These are phyloP conservation scores for Anisognathus igniventris DNA, from an alignment of 2,797 vertebrate genomes.

Conservation along the genomic window DNA sequence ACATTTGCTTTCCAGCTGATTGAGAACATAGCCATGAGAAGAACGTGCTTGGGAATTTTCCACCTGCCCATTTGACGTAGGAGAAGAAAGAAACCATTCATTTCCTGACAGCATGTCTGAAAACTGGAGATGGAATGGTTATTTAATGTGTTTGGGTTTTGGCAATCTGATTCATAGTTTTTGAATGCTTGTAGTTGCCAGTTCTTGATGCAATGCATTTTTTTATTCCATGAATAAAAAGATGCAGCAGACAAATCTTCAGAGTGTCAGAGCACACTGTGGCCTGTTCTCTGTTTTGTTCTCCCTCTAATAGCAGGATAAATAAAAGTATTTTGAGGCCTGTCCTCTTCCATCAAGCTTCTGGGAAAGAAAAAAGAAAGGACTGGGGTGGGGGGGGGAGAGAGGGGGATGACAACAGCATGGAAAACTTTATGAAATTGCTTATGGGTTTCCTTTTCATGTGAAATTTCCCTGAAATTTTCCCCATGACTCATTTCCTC, in stretches of 20 bases:
- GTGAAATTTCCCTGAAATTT: constrained; percentile 46
- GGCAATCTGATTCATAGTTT: constrained; percentile 2
- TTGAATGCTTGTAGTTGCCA: constrained; percentile 5
- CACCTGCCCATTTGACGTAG: constrained; percentile 13
- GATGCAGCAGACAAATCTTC: background rate
- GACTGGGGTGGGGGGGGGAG: accelerated
- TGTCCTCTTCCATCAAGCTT: background rate
- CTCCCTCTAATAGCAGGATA: background rate
- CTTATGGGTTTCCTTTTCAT: constrained; percentile 42
- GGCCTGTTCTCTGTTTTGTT: background rate
- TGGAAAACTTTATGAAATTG: constrained; percentile 50
- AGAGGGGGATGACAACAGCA: background rate
- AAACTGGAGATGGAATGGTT: constrained; percentile 29
- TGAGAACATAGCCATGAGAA: background rate
- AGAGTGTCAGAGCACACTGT: background rate
- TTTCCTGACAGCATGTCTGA: constrained; percentile 21
- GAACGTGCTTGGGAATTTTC: constrained; percentile 33
- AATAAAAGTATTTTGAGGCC: background rate
- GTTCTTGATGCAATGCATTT: background rate
- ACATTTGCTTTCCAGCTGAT: constrained; percentile 10
- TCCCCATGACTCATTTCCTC: constrained; percentile 44
- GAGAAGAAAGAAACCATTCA: constrained; percentile 16
- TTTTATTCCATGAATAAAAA: background rate
- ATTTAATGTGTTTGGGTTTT: constrained; percentile 26
- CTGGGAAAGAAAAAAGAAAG: background rate